These are phyloP conservation scores for Leptodirus hochenwartii DNA, from an alignment of 2,888 invertebrate genomes.

Conservation along the genomic window DNA sequence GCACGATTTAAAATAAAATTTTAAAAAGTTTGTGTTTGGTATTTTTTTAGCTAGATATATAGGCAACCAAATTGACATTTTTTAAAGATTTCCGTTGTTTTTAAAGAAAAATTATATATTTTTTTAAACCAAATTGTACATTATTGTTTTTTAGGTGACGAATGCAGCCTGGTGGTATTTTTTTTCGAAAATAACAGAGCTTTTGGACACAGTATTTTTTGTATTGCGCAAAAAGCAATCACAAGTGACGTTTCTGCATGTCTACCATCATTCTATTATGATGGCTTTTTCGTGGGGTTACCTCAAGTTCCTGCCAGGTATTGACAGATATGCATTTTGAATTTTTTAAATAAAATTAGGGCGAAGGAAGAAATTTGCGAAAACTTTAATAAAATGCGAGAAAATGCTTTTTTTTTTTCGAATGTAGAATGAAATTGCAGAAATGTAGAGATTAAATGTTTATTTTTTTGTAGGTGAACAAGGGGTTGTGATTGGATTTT, in stretches of 20 bases:
- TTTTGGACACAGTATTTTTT: slow-evolving; percentile 73
- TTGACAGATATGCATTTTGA: slow-evolving; percentile 5
- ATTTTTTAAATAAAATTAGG: neutral
- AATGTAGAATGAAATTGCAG: neutral
- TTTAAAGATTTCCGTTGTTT: neutral
- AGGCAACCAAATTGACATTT: slow-evolving; percentile 3
- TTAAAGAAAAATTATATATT: neutral
- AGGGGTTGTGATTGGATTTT: slow-evolving; percentile 66
- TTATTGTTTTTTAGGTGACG: slow-evolving; percentile 30
- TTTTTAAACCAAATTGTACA: too few relatives aligned
- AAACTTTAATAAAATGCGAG: neutral
- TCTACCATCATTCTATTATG: slow-evolving; percentile 74
- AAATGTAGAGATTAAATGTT: neutral
- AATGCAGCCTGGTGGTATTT: slow-evolving; percentile 63
- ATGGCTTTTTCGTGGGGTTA: slow-evolving; percentile 68
- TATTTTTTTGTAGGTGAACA: slow-evolving; percentile 53
- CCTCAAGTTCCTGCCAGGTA: slow-evolving; percentile 58
- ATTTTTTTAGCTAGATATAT: slow-evolving; percentile 1
- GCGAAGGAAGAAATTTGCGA: neutral
- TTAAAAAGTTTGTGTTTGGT: too few relatives aligned
- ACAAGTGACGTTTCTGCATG: slow-evolving; percentile 74
- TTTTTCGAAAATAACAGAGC: slow-evolving; percentile 58
- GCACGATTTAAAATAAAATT: too few relatives aligned
- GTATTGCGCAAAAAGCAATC: slow-evolving; percentile 77
- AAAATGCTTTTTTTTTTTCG: neutral